Evolutionary conservation across 2,888 invertebrate species (phyloP), one percentile per base, ranked within the genome.

Genomic region (Drosophila anomelani): DNA sequence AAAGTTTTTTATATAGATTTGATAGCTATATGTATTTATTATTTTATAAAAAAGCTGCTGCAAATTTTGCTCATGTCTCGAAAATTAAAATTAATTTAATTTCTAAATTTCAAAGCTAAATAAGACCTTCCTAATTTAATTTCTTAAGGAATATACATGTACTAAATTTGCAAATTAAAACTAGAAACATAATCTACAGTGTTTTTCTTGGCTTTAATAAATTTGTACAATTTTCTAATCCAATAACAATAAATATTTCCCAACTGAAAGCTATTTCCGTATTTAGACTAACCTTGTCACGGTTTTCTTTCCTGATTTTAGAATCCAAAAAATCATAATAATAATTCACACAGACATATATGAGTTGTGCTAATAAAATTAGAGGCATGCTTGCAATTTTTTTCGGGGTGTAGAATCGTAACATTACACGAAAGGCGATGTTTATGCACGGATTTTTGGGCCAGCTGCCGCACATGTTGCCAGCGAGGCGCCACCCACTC

Each of bases 401-500:
- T 51, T 20, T 32, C 32, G 9, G 15, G n/a, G 58, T 61, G 60
- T 61, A 61, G 39, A 26, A 32, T 46, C 46, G 69, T 54, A 67
- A 64, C 39, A 66, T 64, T 66, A 58, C 51, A 66, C 51, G 51
- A 38, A 44, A 23, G 29, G 15, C 43, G 41, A 69, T 56, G 68
- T 69, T 69, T 68, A 68, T 68, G 68, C 68, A 69, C 56, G 41
- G 49, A 49, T 57, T 49, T 69, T 56, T 26, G 67, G 57, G 71
- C 49, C 71, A 71, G 62, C 68, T 69, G 57, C 57, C 69, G 57
- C 69, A 68, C 70, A 68, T 68, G 69, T 69, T 68, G 68, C 36
- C 68, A 68, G 49, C 23, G 70, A 56, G 76, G 61, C 76, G 88
- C 84, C 88, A 78, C 73, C 74, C 63, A 59, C 61, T 71, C 76